Evolutionary conservation across 1,140 invertebrate genomes (phyloP).

Genomic region (Parapsyche elsis): DNA sequence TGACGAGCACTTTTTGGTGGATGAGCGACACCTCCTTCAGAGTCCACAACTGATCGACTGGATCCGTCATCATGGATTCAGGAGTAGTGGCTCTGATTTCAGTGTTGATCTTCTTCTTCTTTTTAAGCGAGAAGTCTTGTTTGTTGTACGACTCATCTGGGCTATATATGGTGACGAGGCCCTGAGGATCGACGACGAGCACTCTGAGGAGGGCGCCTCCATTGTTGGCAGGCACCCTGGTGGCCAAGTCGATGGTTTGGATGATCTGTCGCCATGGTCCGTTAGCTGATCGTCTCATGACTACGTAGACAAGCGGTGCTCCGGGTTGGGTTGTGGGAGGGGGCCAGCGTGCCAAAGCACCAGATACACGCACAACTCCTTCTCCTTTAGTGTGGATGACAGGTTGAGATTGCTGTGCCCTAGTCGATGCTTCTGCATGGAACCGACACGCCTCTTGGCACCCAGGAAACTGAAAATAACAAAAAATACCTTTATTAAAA

Average conservation of each 20-base stretch:
- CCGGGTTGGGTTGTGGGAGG: conserved; percentile 66
- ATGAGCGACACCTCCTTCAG: conserved; percentile 75
- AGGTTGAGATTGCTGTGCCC: conserved; percentile 70
- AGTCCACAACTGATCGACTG: conserved; percentile 69
- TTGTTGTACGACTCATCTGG: conserved; percentile 66
- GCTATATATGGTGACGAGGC: conserved; percentile 75
- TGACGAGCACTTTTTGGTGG: conserved; percentile 78
- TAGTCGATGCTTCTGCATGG: conserved; percentile 70
- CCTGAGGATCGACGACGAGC: conserved; percentile 73
- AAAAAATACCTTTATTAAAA: conserved; percentile 38
- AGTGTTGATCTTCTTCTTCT: conserved; percentile 68
- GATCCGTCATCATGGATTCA: conserved; percentile 63
- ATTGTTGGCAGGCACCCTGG: conserved; percentile 70
- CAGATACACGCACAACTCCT: conserved; percentile 70
- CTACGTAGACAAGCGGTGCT: conserved; percentile 74
- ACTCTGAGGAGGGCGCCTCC: conserved; percentile 72
- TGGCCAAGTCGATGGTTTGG: conserved; percentile 71
- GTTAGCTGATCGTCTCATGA: conserved; percentile 71
- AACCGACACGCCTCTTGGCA: conserved; percentile 77
- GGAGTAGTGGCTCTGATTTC: conserved; percentile 71
- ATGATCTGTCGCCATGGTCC: conserved; percentile 76
- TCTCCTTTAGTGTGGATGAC: conserved; percentile 76
- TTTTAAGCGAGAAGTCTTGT: conserved; percentile 60
- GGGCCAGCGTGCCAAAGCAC: conserved; percentile 71
- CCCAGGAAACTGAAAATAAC: conserved; percentile 73